Evolutionary conservation across 2,888 invertebrate genomes (phyloP), one percentile per base, ranked within the genome.

Genomic region (Beris chalybata): DNA sequence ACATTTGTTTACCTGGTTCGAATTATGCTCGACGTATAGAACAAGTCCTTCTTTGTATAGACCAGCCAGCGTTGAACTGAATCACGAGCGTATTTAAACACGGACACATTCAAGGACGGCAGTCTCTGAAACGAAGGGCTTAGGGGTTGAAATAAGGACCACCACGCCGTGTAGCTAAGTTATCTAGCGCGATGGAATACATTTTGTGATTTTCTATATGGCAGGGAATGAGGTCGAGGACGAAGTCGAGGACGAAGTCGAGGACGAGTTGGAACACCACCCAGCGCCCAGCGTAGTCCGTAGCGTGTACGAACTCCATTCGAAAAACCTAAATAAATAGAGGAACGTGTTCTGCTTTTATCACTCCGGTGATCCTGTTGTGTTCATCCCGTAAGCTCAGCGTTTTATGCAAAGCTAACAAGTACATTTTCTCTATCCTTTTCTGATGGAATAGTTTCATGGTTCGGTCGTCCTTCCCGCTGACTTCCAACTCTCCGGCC

Each of bases 1-100:
- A 66, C 68, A 66, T 66, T 66, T 69, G 69, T 66, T 69, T 69
- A 59, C 64, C 66, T 66, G 64, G 66, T 64, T 68, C 66, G 69
- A 69, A 66, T 69, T 69, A 66, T 48, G 43, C 45, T 45, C 56
- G 13, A 32, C 54, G 12, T 29, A 32, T 30, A 29, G 32, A n/a
- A n/a, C 22, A n/a, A 5, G 31, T 7, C 38, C 38, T 38, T 38
- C 9, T 38, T 38, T 9, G 38, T 38, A 38, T 7, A 38, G 38
- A 2, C 2, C 7, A 32, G 32, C 32, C 7, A 38, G 38, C 7
- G 9, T 38, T 7, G 38, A 38, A 9, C 38, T 38, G 7, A 38
- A 9, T 5, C 9, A 22, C 7, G 38, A 38, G 5, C 9, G 38
- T 38, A 38, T 38, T 38, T 9, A 38, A 38, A 38, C 9, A 9